phyloP scores from a whole-genome alignment of 1,140 invertebrate genomes.

The Babylonia areolata region DNA sequence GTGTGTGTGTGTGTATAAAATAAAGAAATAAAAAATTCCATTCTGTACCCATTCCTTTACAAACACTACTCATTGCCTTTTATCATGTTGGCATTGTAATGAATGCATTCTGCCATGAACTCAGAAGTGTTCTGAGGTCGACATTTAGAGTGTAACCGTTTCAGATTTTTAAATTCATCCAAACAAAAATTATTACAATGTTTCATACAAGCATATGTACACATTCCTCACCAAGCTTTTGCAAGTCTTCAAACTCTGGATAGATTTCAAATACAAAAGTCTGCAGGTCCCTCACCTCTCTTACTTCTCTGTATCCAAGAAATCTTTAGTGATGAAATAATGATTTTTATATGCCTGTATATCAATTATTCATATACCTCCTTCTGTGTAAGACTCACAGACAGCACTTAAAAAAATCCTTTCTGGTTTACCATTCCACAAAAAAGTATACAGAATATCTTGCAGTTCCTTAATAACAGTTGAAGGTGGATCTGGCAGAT shows the following conservation, averaged over 20 bases:
- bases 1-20: too few relatives aligned
- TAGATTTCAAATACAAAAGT: background rate
- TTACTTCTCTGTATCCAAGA: too few relatives aligned
- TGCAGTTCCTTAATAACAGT: background rate
- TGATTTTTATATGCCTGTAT: background rate
- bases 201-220: background rate
- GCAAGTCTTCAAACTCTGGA: background rate
- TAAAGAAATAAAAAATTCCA: too few relatives aligned
- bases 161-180: background rate
- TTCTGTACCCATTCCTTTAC: too few relatives aligned
- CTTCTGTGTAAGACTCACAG: background rate
- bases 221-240: background rate
- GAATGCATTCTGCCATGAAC: background rate
- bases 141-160: background rate
- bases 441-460: background rate
- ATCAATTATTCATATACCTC: background rate
- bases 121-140: background rate
- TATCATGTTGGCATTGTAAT: background rate
- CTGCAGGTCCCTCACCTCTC: too few relatives aligned
- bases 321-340: too few relatives aligned
- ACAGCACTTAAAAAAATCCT: background rate
- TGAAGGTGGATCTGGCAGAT: background rate
- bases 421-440: background rate
- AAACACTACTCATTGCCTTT: too few relatives aligned
- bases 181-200: background rate